Evolutionary conservation across 2,113 vertebrate species (phyloP), one percentile per base, ranked within the genome.

Genomic region (Zosterops lateralis): DNA sequence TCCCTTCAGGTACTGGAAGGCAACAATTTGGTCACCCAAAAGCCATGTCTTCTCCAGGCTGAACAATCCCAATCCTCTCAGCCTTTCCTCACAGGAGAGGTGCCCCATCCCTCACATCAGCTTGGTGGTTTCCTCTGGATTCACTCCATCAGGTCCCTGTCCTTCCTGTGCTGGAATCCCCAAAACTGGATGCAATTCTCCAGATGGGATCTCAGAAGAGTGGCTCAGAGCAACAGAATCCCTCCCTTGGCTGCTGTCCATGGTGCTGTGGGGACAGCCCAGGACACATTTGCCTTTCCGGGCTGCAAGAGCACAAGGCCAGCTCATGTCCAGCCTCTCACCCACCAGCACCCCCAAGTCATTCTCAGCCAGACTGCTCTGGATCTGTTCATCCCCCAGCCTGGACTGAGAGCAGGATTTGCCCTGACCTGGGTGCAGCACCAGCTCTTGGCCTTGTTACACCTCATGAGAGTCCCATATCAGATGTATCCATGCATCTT

Each of bases 191-290:
- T 32, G 44, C 44, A 73, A 18, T 34, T 51, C 32, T 58, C 26
- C 12, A 66, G 51, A 22, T 58, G 44, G 21, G 21, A 2, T 73
- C 12, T 60, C 22, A 42, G 26, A 34, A 57, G 44, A 51, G 21
- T 12, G 6, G 31, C 31, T 61, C 25, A 65, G 36, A 66, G 36
- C 6, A 16, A 9, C 18, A 58, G 18, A 81, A 74, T 66, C 19
- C 8, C 32, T 51, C 32, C 32, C 26, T 19, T 10, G 19, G 2
- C 17, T 44, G 53, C 44, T 74, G 50, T 36, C 25, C 26, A 10
- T 0, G 0, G 7, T 17, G 14, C n/a, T 84, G 17, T 36, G 31
- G 21, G 6, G 21, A 28, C 45, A 51, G 53, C 51, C 36, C 26
- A 58, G 36, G 26, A 36, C 22, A 20, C 5, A 6, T n/a, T 24